Percentiles rank a stretch among this genome's conserved stretches.
Evolutionary conservation across 1,140 invertebrate genomes (phyloP).

Genomic region (Drosophila nebulosa): DNA sequence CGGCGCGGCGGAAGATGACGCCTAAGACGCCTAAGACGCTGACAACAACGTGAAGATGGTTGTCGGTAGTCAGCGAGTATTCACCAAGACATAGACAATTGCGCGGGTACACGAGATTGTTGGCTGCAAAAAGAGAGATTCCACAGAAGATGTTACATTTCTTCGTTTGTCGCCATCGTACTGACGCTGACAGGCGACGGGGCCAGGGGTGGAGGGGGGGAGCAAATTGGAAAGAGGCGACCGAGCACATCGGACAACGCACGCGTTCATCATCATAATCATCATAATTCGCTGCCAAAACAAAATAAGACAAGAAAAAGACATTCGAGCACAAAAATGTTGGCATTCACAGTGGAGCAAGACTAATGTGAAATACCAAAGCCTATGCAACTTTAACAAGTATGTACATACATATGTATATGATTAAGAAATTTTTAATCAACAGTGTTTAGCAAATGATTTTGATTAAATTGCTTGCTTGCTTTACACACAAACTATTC

Average conservation of each 20-base stretch:
- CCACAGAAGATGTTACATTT: constrained; percentile 48
- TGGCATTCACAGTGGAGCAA: constrained; percentile 37
- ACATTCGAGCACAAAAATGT: constrained; percentile 21
- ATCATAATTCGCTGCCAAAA: constrained; percentile 69
- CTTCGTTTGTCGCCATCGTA: constrained; percentile 13
- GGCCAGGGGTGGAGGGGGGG: constrained; percentile 6
- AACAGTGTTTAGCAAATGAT: too few relatives aligned
- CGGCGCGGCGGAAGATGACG: too few relatives aligned
- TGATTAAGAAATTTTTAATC: too few relatives aligned
- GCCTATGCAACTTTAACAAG: too few relatives aligned
- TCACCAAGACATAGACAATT: constrained; percentile 56
- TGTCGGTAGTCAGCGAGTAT: constrained; percentile 41
- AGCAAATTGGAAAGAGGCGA: constrained; percentile 64
- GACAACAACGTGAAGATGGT: not conserved
- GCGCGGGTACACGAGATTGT: constrained; percentile 32
- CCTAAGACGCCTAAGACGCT: not conserved
- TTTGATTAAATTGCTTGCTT: too few relatives aligned
- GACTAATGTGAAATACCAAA: not conserved
- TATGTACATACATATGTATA: too few relatives aligned
- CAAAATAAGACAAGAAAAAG: constrained; percentile 15
- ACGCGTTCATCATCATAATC: constrained; percentile 75
- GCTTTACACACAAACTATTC: too few relatives aligned
- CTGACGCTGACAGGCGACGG: constrained; percentile 43
- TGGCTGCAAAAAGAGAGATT: constrained; percentile 47
- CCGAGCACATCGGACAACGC: constrained; percentile 68